Base-by-base conservation (phyloP, 2,797 vertebrate species). In the Centropyge bicolor region DNA sequence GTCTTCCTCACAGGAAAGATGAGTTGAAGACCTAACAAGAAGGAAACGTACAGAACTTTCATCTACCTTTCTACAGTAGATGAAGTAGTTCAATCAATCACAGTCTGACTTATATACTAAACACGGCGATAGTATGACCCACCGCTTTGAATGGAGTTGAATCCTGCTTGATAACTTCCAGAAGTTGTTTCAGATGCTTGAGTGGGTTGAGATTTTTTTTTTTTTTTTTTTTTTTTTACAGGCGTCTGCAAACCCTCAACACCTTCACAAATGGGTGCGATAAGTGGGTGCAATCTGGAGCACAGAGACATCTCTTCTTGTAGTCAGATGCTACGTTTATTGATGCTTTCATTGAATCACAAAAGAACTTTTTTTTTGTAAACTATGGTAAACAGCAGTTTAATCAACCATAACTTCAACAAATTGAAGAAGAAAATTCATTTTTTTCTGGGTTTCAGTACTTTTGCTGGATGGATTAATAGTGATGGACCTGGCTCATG, bases 401-500 rank as follows among this genome's bases (percentile, higher is more conserved):
- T 27, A 24, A 27, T 65, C 1, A 67, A 49, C 1, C 22, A 6
- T n/a, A 70, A 11, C 31, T 6, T 35, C n/a, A 31, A n/a, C 11
- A 54, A 27, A 35, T 40, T 3, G n/a, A 64, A 6, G 6, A 5
- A 70, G 12, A 41, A 46, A 45, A 31, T 31, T 40, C 35, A 9
- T 7, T 22, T 43, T 13, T 11, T 16, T 24, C 8, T 8, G 22
- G 13, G 3, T 70, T 36, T 76, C 38, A 65, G 46, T 45, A 19
- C 17, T 3, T 49, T 54, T 59, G 49, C 17, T 56, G 45, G 20
- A 68, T 63, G 59, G 45, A 78, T 84, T 81, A 80, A 72, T 84
- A 65, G 27, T 16, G 40, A 49, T 13, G 66, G 45, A 77, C 78
- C 27, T 69, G 74, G 56, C 55, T 64, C 73, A 16, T 70, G 60